Conservation (phyloP, 1,140 invertebrate species). For the Drosophila varians region DNA sequence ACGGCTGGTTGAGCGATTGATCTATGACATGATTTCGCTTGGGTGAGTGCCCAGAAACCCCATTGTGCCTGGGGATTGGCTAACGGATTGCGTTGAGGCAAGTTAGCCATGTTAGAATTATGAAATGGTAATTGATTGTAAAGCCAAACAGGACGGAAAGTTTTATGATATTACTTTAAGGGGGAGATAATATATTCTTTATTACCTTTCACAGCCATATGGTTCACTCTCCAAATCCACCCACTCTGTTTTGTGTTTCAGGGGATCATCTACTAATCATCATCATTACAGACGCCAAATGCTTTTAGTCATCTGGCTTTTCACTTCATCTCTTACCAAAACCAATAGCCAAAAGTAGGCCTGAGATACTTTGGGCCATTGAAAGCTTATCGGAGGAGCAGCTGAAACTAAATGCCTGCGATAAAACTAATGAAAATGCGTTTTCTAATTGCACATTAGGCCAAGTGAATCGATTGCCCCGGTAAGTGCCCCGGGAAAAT, state of each 20-base stretch:
- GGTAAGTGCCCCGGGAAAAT: conserved; percentile 37
- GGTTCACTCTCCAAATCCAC: conserved; percentile 1
- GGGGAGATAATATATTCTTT: neutral
- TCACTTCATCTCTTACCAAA: conserved; percentile 7
- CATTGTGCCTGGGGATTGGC: neutral
- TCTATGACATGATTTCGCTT: conserved; percentile 38
- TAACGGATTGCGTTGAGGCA: neutral
- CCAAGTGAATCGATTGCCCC: conserved; percentile 75
- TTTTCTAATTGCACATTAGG: conserved; percentile 83
- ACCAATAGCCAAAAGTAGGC: conserved; percentile 51
- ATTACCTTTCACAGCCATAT: conserved; percentile 7
- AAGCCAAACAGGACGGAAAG: neutral
- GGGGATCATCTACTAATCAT: conserved; percentile 37
- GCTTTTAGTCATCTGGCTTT: conserved; percentile 75
- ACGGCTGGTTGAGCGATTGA: conserved; percentile 28
- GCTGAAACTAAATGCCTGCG: conserved; percentile 72
- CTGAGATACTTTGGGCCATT: conserved; percentile 43
- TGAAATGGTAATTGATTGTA: conserved; percentile 9
- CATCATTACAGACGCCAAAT: conserved; percentile 65
- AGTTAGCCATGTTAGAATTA: neutral
- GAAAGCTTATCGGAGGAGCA: conserved; percentile 64
- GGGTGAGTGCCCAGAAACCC: conserved; percentile 29
- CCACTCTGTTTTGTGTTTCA: conserved; percentile 4
- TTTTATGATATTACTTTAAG: neutral
- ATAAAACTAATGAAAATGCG: conserved; percentile 83